A percentile compares a stretch with the other conserved stretches of the same genome.
Conservation (phyloP, 1,140 invertebrate genomes). For the Antheraea pernyi region DNA sequence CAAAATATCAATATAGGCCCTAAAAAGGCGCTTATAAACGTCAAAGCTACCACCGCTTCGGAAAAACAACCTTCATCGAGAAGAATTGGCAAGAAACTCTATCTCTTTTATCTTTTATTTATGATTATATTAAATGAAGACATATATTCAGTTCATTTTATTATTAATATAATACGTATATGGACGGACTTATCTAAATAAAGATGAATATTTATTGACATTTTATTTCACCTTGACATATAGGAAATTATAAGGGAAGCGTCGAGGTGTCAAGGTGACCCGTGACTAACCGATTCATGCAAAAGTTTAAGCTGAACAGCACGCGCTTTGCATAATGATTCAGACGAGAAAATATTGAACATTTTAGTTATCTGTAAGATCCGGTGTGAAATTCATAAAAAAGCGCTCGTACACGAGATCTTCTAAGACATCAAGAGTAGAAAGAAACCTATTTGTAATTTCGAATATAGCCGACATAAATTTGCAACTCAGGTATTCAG, state of each 20-base stretch:
- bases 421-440: background rate
- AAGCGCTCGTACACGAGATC: too few relatives aligned
- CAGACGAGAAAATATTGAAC: background rate
- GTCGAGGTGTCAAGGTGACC: background rate
- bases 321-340: background rate
- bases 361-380: background rate
- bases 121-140: too few relatives aligned
- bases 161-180: background rate
- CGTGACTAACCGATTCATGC: constrained; percentile 1
- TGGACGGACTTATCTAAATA: background rate
- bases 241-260: background rate
- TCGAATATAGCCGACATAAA: too few relatives aligned
- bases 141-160: background rate
- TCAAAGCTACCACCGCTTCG: too few relatives aligned
- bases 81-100: too few relatives aligned
- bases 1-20: too few relatives aligned
- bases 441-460: background rate
- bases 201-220: background rate
- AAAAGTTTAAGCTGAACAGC: background rate
- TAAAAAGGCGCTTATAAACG: too few relatives aligned
- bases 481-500: too few relatives aligned
- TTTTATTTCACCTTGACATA: background rate
- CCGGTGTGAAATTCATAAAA: background rate
- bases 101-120: too few relatives aligned
- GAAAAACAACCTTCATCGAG: too few relatives aligned